These are phyloP conservation scores for Trachelus troglodyta DNA, from an alignment of 2,888 invertebrate species.

Conservation along the genomic window DNA sequence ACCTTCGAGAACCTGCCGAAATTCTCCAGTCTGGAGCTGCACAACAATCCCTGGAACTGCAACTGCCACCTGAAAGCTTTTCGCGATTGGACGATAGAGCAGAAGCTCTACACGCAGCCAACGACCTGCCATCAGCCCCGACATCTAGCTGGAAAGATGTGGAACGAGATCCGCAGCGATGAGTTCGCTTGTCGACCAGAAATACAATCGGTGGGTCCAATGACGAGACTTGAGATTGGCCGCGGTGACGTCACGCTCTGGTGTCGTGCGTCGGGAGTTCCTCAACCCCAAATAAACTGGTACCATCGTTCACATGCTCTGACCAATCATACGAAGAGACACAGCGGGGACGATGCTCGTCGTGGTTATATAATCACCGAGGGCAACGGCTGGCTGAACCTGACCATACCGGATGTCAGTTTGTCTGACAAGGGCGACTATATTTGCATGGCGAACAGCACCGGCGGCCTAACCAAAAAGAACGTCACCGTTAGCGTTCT, in stretches of 20 bases:
- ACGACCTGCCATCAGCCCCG: slow-evolving; percentile 80
- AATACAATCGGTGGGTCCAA: slow-evolving; percentile 67
- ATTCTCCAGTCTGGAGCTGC: slow-evolving; percentile 79
- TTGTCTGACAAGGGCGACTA: slow-evolving; percentile 79
- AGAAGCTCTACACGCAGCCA: slow-evolving; percentile 80
- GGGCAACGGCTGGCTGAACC: slow-evolving; percentile 66
- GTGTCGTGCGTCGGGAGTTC: slow-evolving; percentile 82
- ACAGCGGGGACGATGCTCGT: slow-evolving; percentile 64
- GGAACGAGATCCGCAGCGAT: slow-evolving; percentile 78
- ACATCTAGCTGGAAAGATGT: slow-evolving; percentile 75
- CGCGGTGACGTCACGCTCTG: slow-evolving; percentile 76
- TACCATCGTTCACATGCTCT: slow-evolving; percentile 52
- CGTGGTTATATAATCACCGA: slow-evolving; percentile 32
- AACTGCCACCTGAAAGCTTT: slow-evolving; percentile 86
- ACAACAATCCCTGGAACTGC: slow-evolving; percentile 89
- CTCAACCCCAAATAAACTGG: slow-evolving; percentile 76
- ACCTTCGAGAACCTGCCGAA: slow-evolving; percentile 75
- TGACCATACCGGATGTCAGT: slow-evolving; percentile 75
- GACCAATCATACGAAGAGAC: slow-evolving; percentile 47
- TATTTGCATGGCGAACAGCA: slow-evolving; percentile 84
- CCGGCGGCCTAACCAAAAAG: slow-evolving; percentile 82
- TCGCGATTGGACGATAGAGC: slow-evolving; percentile 79
- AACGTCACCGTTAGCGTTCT: slow-evolving; percentile 76
- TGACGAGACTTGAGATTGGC: slow-evolving; percentile 72
- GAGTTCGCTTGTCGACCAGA: slow-evolving; percentile 87